Percentiles rank a stretch among this genome's conserved stretches.
These are phyloP conservation scores for Orchestes rusci DNA, from an alignment of 2,888 invertebrate genomes.

Conservation along the genomic window DNA sequence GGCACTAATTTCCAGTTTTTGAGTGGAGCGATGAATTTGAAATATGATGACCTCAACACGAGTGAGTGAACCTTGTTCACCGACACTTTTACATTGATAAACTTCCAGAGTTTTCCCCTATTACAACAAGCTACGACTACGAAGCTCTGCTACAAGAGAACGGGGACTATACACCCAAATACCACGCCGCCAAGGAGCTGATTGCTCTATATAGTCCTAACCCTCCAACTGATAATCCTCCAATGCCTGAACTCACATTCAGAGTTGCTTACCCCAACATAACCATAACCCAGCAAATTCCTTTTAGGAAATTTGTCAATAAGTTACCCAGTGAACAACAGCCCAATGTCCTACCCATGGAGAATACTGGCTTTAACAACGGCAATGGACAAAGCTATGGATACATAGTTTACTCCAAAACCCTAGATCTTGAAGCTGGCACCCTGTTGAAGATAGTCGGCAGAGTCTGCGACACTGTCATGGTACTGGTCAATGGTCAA, in stretches of 20 bases:
- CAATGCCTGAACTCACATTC: slow-evolving; percentile 32
- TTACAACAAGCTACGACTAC: slow-evolving; percentile 51
- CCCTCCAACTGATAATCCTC: slow-evolving; percentile 35
- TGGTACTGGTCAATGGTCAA: slow-evolving; percentile 45
- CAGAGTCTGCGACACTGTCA: slow-evolving; percentile 47
- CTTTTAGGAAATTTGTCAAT: too few species aligned
- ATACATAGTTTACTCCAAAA: slow-evolving; percentile 48
- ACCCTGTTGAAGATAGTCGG: slow-evolving; percentile 40
- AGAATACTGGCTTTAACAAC: slow-evolving; percentile 39
- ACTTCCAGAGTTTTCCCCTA: slow-evolving; percentile 34
- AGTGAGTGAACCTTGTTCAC: slow-evolving; percentile 11
- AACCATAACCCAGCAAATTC: slow-evolving; percentile 29
- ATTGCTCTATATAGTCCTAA: slow-evolving; percentile 37
- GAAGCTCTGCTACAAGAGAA: slow-evolving; percentile 84
- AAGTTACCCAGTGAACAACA: too few species aligned
- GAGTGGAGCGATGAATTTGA: slow-evolving; percentile 33
- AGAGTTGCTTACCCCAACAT: slow-evolving; percentile 37
- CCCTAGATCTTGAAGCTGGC: slow-evolving; percentile 32
- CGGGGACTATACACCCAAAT: slow-evolving; percentile 79
- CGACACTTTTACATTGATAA: neutral
- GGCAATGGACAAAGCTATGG: slow-evolving; percentile 52
- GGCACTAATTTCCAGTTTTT: slow-evolving; percentile 79
- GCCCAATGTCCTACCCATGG: slow-evolving; percentile 40
- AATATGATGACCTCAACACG: slow-evolving; percentile 21
- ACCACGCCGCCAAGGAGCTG: slow-evolving; percentile 53